Evolutionary conservation across 1,140 invertebrate species (phyloP), one percentile per base, ranked within the genome.

Genomic region (Heliconius melpomene): DNA sequence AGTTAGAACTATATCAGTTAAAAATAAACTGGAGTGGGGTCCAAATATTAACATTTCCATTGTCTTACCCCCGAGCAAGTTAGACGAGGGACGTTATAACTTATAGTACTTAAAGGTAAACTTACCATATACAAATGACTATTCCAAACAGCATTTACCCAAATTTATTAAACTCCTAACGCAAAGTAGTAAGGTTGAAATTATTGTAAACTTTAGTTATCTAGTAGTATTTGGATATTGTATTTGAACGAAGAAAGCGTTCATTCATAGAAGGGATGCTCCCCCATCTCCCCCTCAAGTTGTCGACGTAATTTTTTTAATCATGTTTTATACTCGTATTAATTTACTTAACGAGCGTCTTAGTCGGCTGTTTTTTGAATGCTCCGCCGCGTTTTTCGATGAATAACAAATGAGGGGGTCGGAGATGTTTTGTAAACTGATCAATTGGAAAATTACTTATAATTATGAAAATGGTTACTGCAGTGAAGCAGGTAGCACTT

Each of bases 271-370:
- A 84, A 87, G 91, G 91, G 91, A 90, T 87, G 88, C 82, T 78
- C 91, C 92, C 91, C 88, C 83, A 86, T 50, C 83, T 80, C 86
- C 86, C 88, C 87, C 84, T 84, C 80, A 83, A 83, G 86, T 86
- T 90, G 88, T 93, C 89, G 88, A 85, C 84, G 89, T 93, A 92
- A 94, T 94, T 94, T 94, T 94, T 94, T 94, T 93, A 93, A 94
- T 94, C 91, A 93, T 94, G 88, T 87, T 94, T 93, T 94, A 94
- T 94, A 89, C 87, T 89, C 87, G 86, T 92, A 94, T 94, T 94
- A 94, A 94, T 94, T 94, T 93, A 91, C 86, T 93, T 93, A 94
- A 94, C 90, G 90, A 92, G 87, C 83, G 75, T 89, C 89, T 93
- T 89, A 90, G 86, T 84, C 72, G 83, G 84, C 80, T 82, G 86